Evolutionary conservation across 2,113 vertebrate genomes (phyloP), one percentile per base, ranked within the genome.

Genomic region (Conger conger): DNA sequence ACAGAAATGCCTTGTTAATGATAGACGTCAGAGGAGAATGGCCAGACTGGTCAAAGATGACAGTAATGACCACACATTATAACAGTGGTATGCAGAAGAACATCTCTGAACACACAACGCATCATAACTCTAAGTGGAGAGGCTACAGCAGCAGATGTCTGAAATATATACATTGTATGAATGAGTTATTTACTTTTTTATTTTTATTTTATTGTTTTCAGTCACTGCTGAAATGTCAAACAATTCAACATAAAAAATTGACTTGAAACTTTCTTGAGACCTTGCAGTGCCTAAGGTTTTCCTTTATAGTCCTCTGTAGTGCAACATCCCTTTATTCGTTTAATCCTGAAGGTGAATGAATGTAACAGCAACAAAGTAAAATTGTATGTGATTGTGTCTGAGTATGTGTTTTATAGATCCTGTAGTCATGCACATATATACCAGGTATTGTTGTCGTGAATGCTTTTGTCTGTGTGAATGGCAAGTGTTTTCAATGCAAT

Each of bases 211-310:
- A 50, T 36, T 42, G 79, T 42, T 79, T 81, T 85, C 60, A 82
- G 73, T 82, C 57, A n/a, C 33, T 35, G 30, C 42, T 27, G 27
- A 77, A 85, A 85, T 81, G 80, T 85, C 84, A 85, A 82, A 76
- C 16, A 35, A 33, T 18, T 60, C 20, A 20, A 77, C 40, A 82
- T 81, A 40, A 76, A 42, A 76, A 57, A 42, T 33, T 68, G 79
- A 85, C 79, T 82, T 85, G 45, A 85, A 85, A 85, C 40, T 60
- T 85, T 82, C 33, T 18, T 82, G 79, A 81, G 80, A 16, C 79
- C 50, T 60, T 35, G 50, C n/a, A 37, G 63, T 17, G 30, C 79
- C 57, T 35, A 73, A 68, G 84, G 79, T 81, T 53, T 85, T 50
- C 84, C 84, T 85, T 85, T 85, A 42, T 76, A 63, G 50, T 78